Evolutionary conservation across 2,888 invertebrate species (phyloP), one percentile per base, ranked within the genome.

Genomic region (Dendrolimus pini): DNA sequence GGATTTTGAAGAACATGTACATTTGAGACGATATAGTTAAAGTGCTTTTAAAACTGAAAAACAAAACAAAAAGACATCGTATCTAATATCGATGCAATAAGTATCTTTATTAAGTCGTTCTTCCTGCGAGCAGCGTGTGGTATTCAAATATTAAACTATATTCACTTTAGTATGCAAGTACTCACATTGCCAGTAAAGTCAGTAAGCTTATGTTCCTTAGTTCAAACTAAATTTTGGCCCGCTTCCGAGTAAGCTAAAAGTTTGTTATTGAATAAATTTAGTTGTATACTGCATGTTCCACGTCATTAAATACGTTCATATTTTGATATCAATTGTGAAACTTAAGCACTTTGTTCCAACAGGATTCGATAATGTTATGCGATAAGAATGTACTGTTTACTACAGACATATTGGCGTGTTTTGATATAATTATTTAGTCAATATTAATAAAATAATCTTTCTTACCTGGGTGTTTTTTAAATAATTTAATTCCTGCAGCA

Each of bases 401-500:
- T 30, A 30, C 6, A 30, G 30, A 30, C 30, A 30, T 30, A 30
- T 30, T 30, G 30, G 30, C 30, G 30, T 6, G 30, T 30, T 30
- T 30, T 3, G 3, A 30, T 30, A 30, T 6, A 30, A 30, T 30
- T 30, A 30, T 30, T 30, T 30, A 30, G 6, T 30, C 2, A 30
- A 6, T 30, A 30, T 30, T 30, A 30, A 6, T 30, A n/a, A n/a
- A n/a, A 30, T 30, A 30, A 30, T 30, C 6, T 30, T 6, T 30
- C 56, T 66, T 71, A 86, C 88, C 80, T 70, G 77, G 56, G 60
- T 73, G 67, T 60, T 71, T 75, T 59, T 65, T 70, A 2, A 83
- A 58, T 1, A 75, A 53, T 59, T 70, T 76, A 47, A 75, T 75
- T 18, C 77, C 69, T 9, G 66, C 67, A 47, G 70, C 77, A 60